Conservation (phyloP, 2,113 vertebrate species). For the Entomyzon cyanotis region DNA sequence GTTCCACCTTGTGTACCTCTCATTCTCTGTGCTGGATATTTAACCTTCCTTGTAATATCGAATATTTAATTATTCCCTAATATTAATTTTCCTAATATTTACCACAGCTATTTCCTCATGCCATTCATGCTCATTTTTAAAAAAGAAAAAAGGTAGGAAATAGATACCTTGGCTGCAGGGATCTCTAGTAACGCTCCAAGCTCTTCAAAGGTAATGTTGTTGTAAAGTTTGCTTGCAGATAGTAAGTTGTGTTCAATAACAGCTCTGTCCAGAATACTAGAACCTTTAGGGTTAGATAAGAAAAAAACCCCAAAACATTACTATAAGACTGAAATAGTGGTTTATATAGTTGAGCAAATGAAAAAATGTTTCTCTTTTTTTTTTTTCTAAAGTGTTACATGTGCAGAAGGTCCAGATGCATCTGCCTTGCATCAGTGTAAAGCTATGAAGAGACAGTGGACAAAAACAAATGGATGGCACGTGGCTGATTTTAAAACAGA, state of each 20-base stretch:
- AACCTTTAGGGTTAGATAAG: constrained; percentile 77
- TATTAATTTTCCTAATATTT: background rate
- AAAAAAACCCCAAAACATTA: background rate
- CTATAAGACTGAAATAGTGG: background rate
- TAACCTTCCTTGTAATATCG: background rate
- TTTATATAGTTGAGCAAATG: background rate
- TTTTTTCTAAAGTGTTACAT: background rate
- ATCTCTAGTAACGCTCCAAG: constrained; percentile 96
- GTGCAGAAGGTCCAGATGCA: background rate
- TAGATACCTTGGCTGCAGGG: constrained; percentile 92
- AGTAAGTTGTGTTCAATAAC: constrained; percentile 98
- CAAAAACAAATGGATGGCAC: background rate
- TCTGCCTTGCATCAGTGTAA: background rate
- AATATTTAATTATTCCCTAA: background rate
- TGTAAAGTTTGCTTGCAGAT: constrained; percentile 98
- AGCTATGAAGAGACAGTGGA: rapidly evolving
- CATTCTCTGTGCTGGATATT: background rate
- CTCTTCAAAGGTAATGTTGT: constrained; percentile 99
- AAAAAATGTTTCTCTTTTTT: background rate
- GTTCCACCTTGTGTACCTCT: background rate
- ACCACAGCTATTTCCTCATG: background rate
- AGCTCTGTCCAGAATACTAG: constrained; percentile 97
- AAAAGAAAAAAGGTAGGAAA: background rate
- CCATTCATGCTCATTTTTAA: background rate
- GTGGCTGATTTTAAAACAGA: background rate